Conservation (phyloP, 2,888 invertebrate species). For the Marasmarcha lunaedactyla region DNA sequence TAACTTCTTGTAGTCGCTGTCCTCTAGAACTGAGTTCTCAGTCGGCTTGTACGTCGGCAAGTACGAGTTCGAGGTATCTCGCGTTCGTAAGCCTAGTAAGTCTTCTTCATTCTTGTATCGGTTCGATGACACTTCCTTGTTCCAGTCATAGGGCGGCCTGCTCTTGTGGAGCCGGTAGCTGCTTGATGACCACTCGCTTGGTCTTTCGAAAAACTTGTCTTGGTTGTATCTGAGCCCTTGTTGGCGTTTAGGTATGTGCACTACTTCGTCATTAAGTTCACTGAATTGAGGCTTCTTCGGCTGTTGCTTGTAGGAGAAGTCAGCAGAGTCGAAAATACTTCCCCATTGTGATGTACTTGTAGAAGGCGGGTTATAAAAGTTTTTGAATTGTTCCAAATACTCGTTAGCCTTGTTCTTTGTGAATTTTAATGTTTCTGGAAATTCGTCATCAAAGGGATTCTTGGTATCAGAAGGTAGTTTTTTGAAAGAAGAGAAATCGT, state of each 20-base stretch:
- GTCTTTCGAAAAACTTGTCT: conserved; percentile 29
- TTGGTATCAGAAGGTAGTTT: conserved; percentile 33
- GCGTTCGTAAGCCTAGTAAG: conserved; percentile 49
- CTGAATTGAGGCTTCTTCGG: conserved; percentile 28
- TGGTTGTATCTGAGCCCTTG: conserved; percentile 24
- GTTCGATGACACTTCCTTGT: conserved; percentile 30
- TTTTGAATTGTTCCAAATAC: conserved; percentile 36
- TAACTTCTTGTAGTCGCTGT: conserved; percentile 44
- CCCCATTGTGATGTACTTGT: conserved; percentile 44
- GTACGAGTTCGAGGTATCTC: conserved; percentile 48
- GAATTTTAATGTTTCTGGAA: conserved; percentile 20
- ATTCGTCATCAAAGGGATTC: conserved; percentile 31
- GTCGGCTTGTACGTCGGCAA: conserved; percentile 37
- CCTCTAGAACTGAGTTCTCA: conserved; percentile 29
- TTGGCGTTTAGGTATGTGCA: conserved; percentile 47
- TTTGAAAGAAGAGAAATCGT: conserved; percentile 35
- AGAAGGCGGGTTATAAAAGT: conserved; percentile 28
- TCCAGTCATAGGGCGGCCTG: conserved; percentile 38
- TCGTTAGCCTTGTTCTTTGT: conserved; percentile 32
- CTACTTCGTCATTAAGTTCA: conserved; percentile 35
- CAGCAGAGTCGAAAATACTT: conserved; percentile 36
- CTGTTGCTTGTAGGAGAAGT: conserved; percentile 32
- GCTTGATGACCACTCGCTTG: conserved; percentile 22
- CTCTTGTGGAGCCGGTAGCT: conserved; percentile 31
- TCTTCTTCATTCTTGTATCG: conserved; percentile 59